Evolutionary conservation across 2,113 vertebrate species (phyloP), one percentile per base, ranked within the genome.

Genomic region (Podiceps cristatus): DNA sequence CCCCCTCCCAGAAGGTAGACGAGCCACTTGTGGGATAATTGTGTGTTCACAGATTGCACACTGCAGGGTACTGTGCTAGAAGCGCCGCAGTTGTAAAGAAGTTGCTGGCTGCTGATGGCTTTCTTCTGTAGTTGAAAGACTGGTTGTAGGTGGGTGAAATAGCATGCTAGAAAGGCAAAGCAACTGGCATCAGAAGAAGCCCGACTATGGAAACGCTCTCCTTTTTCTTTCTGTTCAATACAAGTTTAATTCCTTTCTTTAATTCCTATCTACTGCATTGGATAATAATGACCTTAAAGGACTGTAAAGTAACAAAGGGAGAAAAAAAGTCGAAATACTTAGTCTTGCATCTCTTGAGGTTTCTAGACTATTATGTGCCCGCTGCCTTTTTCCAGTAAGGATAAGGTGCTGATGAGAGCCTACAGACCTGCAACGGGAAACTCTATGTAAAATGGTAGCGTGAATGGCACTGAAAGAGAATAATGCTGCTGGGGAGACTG

Each of bases 131-230:
- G 69, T 56, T 77, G 44, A 88, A 95, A 94, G 75, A 29, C 52
- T 90, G 47, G 72, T 80, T 95, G 91, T 93, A 79, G 80, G 89
- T 87, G 88, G 69, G 52, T 88, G 90, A 94, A 77, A 81, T 58
- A 55, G 74, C 11, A 1, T 37, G 28, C 67, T 45, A 77, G 75
- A 50, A 88, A 42, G 95, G 86, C 68, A 88, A 35, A 75, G 76
- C 59, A 37, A 11, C 60, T 67, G 50, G 23, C 47, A 67, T 88
- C 17, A 53, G 73, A 91, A 60, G 9, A 37, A 79, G 58, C 35
- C 52, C 68, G 53, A 16, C 64, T 81, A 8, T 86, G 52, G 84
- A 62, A 90, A 44, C 27, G n/a, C 25, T 83, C 87, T 88, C n/a
- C 5, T 75, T 82, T 86, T 59, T 45, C 40, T 66, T 86, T 50